phyloP scores from a whole-genome alignment of 2,888 invertebrate species.

The Beris chalybata region DNA sequence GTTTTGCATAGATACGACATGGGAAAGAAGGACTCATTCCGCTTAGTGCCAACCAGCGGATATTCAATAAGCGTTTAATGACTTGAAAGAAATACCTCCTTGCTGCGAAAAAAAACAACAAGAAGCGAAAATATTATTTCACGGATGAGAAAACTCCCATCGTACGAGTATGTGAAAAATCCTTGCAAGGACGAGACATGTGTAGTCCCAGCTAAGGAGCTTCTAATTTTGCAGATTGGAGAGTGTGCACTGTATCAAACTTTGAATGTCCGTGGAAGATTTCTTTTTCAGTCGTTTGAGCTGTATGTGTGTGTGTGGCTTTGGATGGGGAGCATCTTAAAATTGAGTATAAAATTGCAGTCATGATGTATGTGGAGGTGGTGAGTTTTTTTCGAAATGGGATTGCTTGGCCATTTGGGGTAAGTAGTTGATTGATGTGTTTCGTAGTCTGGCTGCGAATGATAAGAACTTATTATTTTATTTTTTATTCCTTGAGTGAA shows the following conservation, averaged over 20 bases:
- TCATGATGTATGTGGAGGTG: constrained; percentile 6
- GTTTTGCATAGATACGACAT: constrained; percentile 13
- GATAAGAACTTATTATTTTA: constrained; percentile 27
- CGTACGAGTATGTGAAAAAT: constrained; percentile 15
- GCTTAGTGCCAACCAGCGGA: constrained; percentile 9
- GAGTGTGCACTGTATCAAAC: neutral
- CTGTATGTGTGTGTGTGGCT: neutral
- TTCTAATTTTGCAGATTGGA: constrained; percentile 21
- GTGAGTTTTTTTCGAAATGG: constrained; percentile 8
- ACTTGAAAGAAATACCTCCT: constrained; percentile 26
- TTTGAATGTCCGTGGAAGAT: constrained; percentile 14
- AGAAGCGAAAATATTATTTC: constrained; percentile 29
- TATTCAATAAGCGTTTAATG: constrained; percentile 31
- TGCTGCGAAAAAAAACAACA: too few species aligned
- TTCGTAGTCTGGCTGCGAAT: constrained; percentile 32
- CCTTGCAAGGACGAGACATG: constrained; percentile 2
- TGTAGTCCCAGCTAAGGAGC: neutral
- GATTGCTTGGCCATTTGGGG: constrained; percentile 17
- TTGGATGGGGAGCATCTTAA: neutral
- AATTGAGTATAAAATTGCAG: constrained; percentile 17
- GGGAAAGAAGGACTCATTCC: constrained; percentile 6
- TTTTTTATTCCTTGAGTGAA: too few species aligned
- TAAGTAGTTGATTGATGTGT: constrained; percentile 37
- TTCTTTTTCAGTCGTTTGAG: neutral
- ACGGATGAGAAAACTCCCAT: constrained; percentile 18